Percentiles rank a stretch among this genome's conserved stretches.
Conservation (phyloP, 2,113 vertebrate species). For the Psilopsiagon aurifrons region DNA sequence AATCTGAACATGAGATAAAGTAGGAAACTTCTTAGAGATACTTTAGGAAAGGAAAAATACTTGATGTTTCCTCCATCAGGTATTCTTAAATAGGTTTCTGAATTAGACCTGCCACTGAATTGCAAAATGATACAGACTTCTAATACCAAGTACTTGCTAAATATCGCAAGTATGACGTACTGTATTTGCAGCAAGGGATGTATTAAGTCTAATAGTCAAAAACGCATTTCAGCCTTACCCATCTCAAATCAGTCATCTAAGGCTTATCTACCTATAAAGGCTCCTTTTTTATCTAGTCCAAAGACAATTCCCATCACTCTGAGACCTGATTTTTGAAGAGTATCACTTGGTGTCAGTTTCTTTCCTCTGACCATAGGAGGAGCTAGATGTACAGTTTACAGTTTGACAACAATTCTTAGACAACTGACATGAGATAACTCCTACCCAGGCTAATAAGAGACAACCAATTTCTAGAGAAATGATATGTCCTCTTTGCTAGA, state of each 20-base stretch:
- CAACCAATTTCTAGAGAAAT: background rate
- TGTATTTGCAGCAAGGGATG: background rate
- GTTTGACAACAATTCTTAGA: background rate
- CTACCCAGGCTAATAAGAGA: background rate
- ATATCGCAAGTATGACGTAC: background rate
- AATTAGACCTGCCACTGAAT: background rate
- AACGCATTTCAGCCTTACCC: background rate
- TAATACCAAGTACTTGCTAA: background rate
- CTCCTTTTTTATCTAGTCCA: background rate
- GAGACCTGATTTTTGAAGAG: background rate
- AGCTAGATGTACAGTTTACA: background rate
- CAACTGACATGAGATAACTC: background rate
- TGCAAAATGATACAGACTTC: background rate
- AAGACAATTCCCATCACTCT: background rate
- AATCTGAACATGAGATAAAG: background rate
- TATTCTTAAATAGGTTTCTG: background rate
- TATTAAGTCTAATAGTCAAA: background rate
- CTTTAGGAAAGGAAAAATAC: background rate
- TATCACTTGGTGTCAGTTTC: background rate
- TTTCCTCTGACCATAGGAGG: background rate
- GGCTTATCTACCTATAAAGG: background rate
- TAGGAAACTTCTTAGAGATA: background rate
- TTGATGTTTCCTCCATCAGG: background rate
- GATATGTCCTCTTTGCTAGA: background rate
- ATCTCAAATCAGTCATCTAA: background rate